Base-by-base conservation (phyloP, 2,113 vertebrate species). In the Uropsilus gracilis region DNA sequence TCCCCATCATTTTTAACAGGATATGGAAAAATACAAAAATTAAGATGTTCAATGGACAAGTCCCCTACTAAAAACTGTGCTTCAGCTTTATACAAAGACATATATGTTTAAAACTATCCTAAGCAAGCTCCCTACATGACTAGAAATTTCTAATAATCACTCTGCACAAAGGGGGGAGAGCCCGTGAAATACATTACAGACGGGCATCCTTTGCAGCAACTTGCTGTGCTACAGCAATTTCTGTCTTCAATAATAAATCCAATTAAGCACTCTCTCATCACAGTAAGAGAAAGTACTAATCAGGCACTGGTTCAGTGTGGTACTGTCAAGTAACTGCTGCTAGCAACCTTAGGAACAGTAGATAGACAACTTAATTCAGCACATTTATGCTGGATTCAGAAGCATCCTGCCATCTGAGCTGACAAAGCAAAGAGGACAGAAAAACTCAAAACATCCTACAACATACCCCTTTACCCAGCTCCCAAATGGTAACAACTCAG, bases 1-100 rank as follows among this genome's bases (percentile, higher is more conserved):
- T 86, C 85, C 69, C 55, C 94, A 89, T 76, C 42, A 78, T 44
- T 69, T 85, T 71, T 71, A 95, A 80, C 8, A 92, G 39, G 88
- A 90, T 9, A 2, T 87, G 59, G 46, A 71, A 90, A 90, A 55
- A 73, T 57, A 92, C 30, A 91, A 89, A 85, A 69, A 46, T 63
- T 75, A 73, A 72, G 10, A 88, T 30, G 17, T 84, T 55, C 42
- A 92, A 63, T 59, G 73, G 61, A 87, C 46, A 32, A 94, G 34
- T 9, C 20, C 17, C 7, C n/a, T 82, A 68, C n/a, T 66, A 71
- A 92, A 42, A 89, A 88, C 53, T 94, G 71, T n/a, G 34, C 37
- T 92, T 86, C 50, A 11, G 24, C 87, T 95, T 81, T 76, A 85
- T 72, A 80, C 0, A 75, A 18, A 94, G 85, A 82, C 20, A 71